phyloP scores from a whole-genome alignment of 2,797 vertebrate genomes.

The Notolabrus celidotus region DNA sequence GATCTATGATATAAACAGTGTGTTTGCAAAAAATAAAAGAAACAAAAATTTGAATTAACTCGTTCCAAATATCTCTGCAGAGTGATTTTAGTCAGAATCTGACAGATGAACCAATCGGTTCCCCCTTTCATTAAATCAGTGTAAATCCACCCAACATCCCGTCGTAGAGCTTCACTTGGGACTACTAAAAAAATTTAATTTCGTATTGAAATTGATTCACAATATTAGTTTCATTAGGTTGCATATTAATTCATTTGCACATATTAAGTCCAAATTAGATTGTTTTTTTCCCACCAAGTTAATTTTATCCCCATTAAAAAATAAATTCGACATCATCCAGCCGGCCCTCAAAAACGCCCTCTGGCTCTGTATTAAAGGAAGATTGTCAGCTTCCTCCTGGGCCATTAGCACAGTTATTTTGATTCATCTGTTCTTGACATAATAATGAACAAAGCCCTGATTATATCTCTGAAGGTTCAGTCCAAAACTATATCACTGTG shows the following conservation, averaged over 20 bases:
- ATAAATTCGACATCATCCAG: conserved; percentile 56
- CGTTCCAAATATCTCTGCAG: conserved; percentile 18
- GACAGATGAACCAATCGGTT: conserved; percentile 16
- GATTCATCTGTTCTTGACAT: conserved; percentile 24
- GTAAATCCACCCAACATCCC: conserved; percentile 46
- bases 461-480: conserved; percentile 10
- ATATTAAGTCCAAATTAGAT: conserved; percentile 77
- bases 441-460: conserved; percentile 25
- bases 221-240: conserved; percentile 81
- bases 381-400: conserved; percentile 48
- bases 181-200: conserved; percentile 74
- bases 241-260: conserved; percentile 78
- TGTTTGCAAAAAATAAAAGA: background rate
- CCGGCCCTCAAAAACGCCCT: conserved; percentile 58
- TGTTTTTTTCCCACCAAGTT: conserved; percentile 57
- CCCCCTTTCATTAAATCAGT: conserved; percentile 45
- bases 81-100: conserved; percentile 19
- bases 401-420: conserved; percentile 29
- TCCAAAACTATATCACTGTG: background rate
- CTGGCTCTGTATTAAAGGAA: conserved; percentile 58
- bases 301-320: conserved; percentile 69
- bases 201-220: conserved; percentile 76
- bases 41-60: conserved; percentile 16
- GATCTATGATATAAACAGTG: background rate
- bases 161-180: conserved; percentile 62